Base-by-base conservation (phyloP, 2,113 vertebrate species). In the Sprattus sprattus region DNA sequence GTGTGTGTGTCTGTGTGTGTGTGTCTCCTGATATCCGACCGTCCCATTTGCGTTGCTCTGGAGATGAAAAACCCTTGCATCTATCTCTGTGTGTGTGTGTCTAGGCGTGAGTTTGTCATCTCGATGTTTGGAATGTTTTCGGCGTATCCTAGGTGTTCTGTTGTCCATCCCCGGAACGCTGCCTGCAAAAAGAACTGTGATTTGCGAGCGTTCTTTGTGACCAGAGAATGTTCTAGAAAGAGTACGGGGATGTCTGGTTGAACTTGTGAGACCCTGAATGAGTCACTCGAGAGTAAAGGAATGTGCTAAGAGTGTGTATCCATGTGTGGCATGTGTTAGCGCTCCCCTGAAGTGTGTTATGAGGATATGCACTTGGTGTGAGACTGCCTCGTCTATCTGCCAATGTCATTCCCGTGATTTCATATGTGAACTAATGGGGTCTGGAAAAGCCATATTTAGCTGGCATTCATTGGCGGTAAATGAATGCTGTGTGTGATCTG, bases 51-150 rank as follows among this genome's bases (percentile, higher is more conserved):
- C 47, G 28, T 49, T 25, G 50, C 49, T 83, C 82, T 57, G 22
- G 60, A 67, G 60, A 67, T 67, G 60, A 67, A 67, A 67, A 25
- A 28, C 60, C 25, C 60, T 25, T 71, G 22, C 64, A 28, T 71
- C 7, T 71, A 15, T 54, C 13, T 54, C 13, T 16, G 50, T 52
- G 50, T 57, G 28, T 83, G 28, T 67, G n/a, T 49, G 57, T 85
- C 28, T 25, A 20, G 22, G 44, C 6, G 25, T 78, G 81, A 47
- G 82, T 81, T 39, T 64, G 49, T 67, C 82, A 50, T 22, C 80
- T 84, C 28, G 50, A 82, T 11, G 25, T 57, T 87, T 47, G 64
- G 86, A 90, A 90, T 90, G 87, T 85, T 52, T 87, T 78, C 86
- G 75, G 80, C 85, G 82, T 78, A 78, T 71, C 81, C 85, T 75